These are phyloP conservation scores for Polypterus senegalus DNA, from an alignment of 2,113 vertebrate species.

Conservation along the genomic window DNA sequence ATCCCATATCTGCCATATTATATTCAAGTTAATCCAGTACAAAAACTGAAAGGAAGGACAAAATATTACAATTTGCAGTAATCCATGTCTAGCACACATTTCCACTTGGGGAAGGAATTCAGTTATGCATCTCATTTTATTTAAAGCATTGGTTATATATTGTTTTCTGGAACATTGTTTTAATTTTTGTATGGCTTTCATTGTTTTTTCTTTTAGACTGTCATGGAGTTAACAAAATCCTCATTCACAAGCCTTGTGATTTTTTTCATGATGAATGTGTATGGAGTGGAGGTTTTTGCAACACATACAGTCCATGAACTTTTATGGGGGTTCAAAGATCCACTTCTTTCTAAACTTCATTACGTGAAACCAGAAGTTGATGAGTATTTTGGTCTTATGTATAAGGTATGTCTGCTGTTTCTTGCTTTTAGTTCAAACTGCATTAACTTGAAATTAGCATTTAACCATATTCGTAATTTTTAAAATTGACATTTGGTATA, in stretches of 20 bases:
- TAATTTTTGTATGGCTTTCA: background rate
- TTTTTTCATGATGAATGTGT: constrained; percentile 24
- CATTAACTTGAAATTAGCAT: too few species aligned
- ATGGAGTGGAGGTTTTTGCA: constrained; percentile 43
- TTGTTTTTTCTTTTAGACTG: constrained; percentile 44
- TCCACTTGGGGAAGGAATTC: constrained; percentile 3
- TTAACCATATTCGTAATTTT: too few species aligned
- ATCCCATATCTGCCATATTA: too few species aligned
- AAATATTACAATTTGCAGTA: too few species aligned
- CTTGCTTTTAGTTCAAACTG: too few species aligned
- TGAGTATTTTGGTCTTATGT: constrained; percentile 71
- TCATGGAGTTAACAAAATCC: constrained; percentile 50
- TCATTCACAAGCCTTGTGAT: constrained; percentile 17
- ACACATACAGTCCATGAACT: constrained; percentile 60
- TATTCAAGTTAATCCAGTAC: too few species aligned
- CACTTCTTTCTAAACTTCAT: constrained; percentile 45
- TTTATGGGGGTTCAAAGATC: constrained; percentile 85
- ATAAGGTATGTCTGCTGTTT: constrained; percentile 47
- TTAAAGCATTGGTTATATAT: background rate
- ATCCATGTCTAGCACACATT: background rate
- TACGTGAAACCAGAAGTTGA: constrained; percentile 32
- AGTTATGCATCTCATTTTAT: background rate
- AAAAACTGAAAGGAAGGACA: too few species aligned
- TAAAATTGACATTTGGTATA: too few species aligned
- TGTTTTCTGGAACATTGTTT: background rate